These are phyloP conservation scores for Sterna hirundo DNA, from an alignment of 2,113 vertebrate genomes.

Conservation along the genomic window DNA sequence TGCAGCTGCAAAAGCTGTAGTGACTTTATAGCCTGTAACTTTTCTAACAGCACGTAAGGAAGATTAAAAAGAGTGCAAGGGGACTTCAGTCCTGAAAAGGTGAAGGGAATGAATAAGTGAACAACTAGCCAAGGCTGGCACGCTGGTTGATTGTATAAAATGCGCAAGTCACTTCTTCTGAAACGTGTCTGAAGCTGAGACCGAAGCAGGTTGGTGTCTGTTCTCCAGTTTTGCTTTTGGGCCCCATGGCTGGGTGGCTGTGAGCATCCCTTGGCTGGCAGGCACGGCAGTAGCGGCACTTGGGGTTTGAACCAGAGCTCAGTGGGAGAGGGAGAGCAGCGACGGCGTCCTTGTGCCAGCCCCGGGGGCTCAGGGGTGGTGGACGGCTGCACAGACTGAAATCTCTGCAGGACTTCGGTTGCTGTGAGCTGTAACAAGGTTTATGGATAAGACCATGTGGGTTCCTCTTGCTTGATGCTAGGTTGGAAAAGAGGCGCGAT, in stretches of 20 bases:
- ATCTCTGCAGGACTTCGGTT: neutral
- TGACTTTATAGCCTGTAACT: neutral
- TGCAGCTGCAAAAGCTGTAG: neutral
- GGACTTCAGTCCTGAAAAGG: neutral
- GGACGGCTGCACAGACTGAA: neutral
- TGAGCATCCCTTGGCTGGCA: rapidly evolving
- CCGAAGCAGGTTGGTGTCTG: rapidly evolving
- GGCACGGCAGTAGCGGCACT: rapidly evolving
- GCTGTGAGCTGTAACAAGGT: neutral
- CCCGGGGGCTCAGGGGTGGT: neutral
- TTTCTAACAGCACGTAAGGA: neutral
- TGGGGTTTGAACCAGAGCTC: neutral
- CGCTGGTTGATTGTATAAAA: neutral
- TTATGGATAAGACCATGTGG: neutral
- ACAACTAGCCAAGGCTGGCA: neutral
- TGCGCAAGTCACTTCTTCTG: rapidly evolving
- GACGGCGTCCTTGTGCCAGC: no score
- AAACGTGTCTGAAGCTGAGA: neutral
- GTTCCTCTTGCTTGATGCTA: neutral
- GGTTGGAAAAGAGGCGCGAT: neutral
- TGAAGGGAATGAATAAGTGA: neutral
- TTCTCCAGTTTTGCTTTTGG: neutral
- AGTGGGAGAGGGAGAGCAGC: neutral
- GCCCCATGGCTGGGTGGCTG: rapidly evolving
- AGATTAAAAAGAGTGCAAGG: neutral